These are phyloP conservation scores for Eurois occulta DNA, from an alignment of 2,888 invertebrate genomes.

Conservation along the genomic window DNA sequence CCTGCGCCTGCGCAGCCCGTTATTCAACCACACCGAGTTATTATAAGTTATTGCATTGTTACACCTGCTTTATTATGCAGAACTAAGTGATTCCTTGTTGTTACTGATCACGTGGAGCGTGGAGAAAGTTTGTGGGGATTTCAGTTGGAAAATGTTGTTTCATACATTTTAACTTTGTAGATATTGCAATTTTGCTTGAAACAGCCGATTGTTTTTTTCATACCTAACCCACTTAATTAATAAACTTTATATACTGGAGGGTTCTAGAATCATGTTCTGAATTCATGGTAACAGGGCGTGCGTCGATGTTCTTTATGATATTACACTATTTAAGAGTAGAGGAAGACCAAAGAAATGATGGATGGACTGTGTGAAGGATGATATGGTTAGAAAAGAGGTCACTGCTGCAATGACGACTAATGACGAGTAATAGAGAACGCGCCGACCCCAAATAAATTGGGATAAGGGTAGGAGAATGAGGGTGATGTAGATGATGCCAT, in stretches of 20 bases:
- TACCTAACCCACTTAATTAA: fast-evolving
- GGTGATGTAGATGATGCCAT: too few species aligned
- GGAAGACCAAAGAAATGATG: too few species aligned
- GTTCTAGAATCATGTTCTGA: not conserved
- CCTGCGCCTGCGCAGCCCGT: conserved; percentile 64
- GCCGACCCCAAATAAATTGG: too few species aligned
- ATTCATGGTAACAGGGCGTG: not conserved
- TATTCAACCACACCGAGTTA: conserved; percentile 66
- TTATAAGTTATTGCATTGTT: conserved; percentile 66
- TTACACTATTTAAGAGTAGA: too few species aligned
- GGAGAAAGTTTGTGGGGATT: conserved; percentile 24
- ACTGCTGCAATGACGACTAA: too few species aligned
- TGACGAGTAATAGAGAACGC: too few species aligned
- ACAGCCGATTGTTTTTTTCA: not conserved
- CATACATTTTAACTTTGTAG: not conserved
- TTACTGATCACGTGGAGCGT: conserved; percentile 30
- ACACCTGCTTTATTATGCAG: conserved; percentile 61
- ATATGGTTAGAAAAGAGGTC: too few species aligned
- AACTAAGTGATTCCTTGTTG: conserved; percentile 58
- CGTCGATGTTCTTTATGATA: not conserved
- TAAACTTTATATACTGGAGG: not conserved
- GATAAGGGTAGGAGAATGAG: too few species aligned
- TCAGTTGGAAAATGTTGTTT: not conserved
- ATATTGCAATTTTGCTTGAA: not conserved
- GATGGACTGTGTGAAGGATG: too few species aligned